phyloP scores from a whole-genome alignment of 1,140 invertebrate species.

The Conus betulinus region DNA sequence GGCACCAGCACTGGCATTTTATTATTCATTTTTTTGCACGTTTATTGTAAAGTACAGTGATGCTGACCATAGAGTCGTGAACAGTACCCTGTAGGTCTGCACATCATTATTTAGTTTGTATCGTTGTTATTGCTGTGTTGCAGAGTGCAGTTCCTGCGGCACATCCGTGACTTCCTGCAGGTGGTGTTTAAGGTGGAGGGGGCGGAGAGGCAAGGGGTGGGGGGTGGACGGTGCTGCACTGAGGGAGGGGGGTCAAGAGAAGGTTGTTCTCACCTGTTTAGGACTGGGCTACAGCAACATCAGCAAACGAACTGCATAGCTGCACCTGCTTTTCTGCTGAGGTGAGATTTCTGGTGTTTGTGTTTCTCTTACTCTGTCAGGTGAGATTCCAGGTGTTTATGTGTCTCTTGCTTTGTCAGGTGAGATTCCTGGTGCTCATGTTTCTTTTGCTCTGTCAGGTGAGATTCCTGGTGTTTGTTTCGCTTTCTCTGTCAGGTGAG shows the following conservation, averaged over 20 bases:
- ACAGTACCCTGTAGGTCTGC: background rate
- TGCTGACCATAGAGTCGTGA: background rate
- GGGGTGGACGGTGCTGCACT: slow-evolving; percentile 79
- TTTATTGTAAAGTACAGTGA: too few relatives aligned
- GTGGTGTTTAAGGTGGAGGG: slow-evolving; percentile 93
- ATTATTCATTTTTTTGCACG: too few relatives aligned
- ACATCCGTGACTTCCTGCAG: slow-evolving; percentile 93
- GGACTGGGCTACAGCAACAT: slow-evolving; percentile 96
- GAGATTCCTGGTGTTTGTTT: too few relatives aligned
- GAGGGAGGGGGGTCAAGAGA: slow-evolving; percentile 81
- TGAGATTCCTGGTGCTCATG: too few relatives aligned
- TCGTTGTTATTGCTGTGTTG: slow-evolving; percentile 33
- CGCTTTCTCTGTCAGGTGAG: too few relatives aligned
- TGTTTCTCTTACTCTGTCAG: too few relatives aligned
- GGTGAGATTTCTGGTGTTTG: too few relatives aligned
- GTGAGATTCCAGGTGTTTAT: too few relatives aligned
- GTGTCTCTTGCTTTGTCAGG: too few relatives aligned
- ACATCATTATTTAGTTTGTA: background rate
- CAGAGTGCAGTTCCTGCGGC: slow-evolving; percentile 92
- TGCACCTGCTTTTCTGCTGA: too few relatives aligned
- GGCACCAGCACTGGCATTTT: too few relatives aligned
- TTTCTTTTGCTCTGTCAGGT: too few relatives aligned
- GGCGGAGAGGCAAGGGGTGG: slow-evolving; percentile 61
- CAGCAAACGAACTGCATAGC: slow-evolving; percentile 80
- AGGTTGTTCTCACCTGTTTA: slow-evolving; percentile 92